These are phyloP conservation scores for Anguilla rostrata DNA, from an alignment of 2,113 vertebrate species.

Conservation along the genomic window DNA sequence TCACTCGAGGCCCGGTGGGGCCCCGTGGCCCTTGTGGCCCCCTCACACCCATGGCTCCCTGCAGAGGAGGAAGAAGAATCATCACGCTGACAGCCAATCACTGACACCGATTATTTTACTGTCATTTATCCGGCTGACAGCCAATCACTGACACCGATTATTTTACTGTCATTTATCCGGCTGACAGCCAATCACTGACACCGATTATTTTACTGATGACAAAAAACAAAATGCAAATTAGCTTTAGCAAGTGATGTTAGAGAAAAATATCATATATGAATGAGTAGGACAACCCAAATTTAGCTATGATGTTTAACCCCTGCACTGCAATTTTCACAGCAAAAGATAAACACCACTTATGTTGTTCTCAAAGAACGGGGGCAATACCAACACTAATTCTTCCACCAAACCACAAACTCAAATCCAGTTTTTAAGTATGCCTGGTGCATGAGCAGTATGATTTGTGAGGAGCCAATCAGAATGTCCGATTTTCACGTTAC, in stretches of 20 bases:
- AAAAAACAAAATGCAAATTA: neutral
- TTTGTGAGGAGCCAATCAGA: neutral
- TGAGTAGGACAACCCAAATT: too few relatives aligned
- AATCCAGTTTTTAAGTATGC: neutral
- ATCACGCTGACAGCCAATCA: neutral
- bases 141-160: neutral
- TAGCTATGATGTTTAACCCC: too few relatives aligned
- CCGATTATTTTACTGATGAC: neutral
- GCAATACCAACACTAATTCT: neutral
- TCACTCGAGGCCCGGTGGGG: conserved; percentile 82
- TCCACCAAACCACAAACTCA: neutral
- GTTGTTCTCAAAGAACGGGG: neutral
- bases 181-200: too few relatives aligned
- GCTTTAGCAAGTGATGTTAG: too few relatives aligned
- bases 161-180: neutral
- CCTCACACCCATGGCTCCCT: conserved; percentile 89
- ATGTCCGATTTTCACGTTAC: conserved; percentile 54
- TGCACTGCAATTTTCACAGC: too few relatives aligned
- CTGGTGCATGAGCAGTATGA: neutral
- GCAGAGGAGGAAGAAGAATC: conserved; percentile 7
- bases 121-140: too few relatives aligned
- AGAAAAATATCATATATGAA: too few relatives aligned
- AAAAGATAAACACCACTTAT: too few relatives aligned
- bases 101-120: neutral
- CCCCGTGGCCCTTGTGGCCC: conserved; percentile 89